Evolutionary conservation across 2,113 vertebrate species (phyloP), one percentile per base, ranked within the genome.

Genomic region (Sylvilagus bachmani): DNA sequence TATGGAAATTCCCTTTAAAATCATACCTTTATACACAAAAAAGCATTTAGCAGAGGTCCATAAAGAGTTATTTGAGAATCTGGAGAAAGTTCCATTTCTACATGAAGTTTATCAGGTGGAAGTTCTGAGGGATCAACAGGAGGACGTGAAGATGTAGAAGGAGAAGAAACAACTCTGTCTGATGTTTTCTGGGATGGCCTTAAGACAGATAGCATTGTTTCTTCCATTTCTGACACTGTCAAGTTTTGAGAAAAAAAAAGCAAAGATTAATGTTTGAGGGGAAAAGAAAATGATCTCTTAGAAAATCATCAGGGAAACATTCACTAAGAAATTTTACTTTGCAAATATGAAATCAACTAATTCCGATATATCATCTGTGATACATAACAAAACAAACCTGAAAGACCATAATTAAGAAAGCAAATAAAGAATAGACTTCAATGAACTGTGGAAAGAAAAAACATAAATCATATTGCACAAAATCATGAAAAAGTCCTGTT

Each of bases 211-310:
- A 99, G 97, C 98, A 99, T 99, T 0, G 99, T 99, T 96, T 99
- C 99, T 90, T 99, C 99, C 98, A 99, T 99, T 98, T 99, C 99
- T 89, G 99, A 99, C 95, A 99, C 99, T 99, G 91, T 0, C 97
- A 79, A 11, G 92, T 67, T 77, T 69, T 78, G 24, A 74, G 6
- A 95, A 93, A 95, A 1, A 95, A 94, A 97, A 21, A 93, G 94
- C 0, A 94, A 94, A 97, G 21, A 92, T 88, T 10, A 95, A 19
- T 51, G 24, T 92, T 27, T 61, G 8, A 38, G 12, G 75, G 31
- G 67, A 27, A 33, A 31, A 51, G 10, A 11, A 79, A 94, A 88
- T 13, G 13, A 81, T 0, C 2, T 73, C 36, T 81, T 49, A 36
- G n/a, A 77, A 95, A 49, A 89, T 55, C 62, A 96, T 55, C 14